phyloP scores from a whole-genome alignment of 2,113 vertebrate species.

The Cromileptes altivelis region DNA sequence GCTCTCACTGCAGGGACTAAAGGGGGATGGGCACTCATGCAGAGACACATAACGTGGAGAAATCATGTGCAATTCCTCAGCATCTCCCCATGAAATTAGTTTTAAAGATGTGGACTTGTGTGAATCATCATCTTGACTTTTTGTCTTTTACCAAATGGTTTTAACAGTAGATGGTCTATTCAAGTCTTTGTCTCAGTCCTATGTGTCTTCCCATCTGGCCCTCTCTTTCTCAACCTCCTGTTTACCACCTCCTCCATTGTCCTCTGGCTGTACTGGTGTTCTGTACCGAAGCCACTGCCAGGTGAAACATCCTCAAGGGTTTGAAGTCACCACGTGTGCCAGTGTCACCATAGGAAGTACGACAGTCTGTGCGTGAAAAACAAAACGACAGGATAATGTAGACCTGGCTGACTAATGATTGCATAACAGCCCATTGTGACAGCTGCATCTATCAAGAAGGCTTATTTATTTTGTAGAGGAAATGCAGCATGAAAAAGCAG shows the following conservation, averaged over 20 bases:
- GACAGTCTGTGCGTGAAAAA: slow-evolving; percentile 20
- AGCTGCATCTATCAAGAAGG: not conserved
- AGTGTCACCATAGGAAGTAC: slow-evolving; percentile 23
- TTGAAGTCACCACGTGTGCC: slow-evolving; percentile 16
- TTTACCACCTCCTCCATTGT: slow-evolving; percentile 55
- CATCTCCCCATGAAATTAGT: slow-evolving; percentile 13
- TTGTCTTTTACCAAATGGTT: slow-evolving; percentile 7
- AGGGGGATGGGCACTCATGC: slow-evolving; percentile 70
- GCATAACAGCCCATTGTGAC: not conserved
- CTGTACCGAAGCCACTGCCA: slow-evolving; percentile 12
- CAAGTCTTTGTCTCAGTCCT: slow-evolving; percentile 12
- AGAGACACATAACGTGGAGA: slow-evolving; percentile 28
- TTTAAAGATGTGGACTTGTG: slow-evolving; percentile 1
- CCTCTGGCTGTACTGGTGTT: slow-evolving; percentile 21
- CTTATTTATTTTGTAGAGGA: not conserved
- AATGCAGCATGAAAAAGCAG: not conserved
- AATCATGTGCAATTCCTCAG: slow-evolving; percentile 36
- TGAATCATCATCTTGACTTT: not conserved
- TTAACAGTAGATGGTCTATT: not conserved
- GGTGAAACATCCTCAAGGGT: slow-evolving; percentile 39
- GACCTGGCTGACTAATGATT: slow-evolving; percentile 16
- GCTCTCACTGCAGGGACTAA: slow-evolving; percentile 59
- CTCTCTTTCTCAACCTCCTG: slow-evolving; percentile 44
- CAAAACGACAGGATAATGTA: slow-evolving; percentile 23
- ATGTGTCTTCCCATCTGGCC: slow-evolving; percentile 31